Percentiles rank a stretch among this genome's conserved stretches.
These are phyloP conservation scores for Neotoma lepida DNA, from an alignment of 2,113 vertebrate species.

Conservation along the genomic window DNA sequence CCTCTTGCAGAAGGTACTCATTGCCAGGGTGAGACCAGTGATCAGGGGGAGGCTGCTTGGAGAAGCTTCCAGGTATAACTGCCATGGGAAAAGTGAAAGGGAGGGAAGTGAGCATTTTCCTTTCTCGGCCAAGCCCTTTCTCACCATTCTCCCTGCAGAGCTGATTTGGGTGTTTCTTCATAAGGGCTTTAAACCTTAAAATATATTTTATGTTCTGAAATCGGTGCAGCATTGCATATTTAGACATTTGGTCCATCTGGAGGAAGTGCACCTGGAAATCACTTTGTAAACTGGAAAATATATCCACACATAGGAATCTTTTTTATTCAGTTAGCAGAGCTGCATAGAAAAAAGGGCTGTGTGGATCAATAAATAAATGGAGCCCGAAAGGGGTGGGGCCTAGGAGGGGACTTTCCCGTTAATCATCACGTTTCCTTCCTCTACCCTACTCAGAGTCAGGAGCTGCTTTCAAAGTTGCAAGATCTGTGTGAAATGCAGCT, in stretches of 20 bases:
- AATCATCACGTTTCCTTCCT: not conserved
- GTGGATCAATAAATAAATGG: not conserved
- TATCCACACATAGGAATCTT: not conserved
- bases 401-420: not conserved
- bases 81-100: not conserved
- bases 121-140: not conserved
- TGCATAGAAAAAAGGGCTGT: not conserved
- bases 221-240: conserved; percentile 35
- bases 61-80: not conserved
- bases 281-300: conserved; percentile 8
- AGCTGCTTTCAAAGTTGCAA: conserved; percentile 73
- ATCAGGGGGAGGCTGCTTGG: not conserved
- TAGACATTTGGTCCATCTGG: conserved; percentile 31
- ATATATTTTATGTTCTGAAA: conserved; percentile 2
- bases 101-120: not conserved
- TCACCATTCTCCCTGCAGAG: not conserved
- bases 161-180: not conserved
- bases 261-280: conserved; percentile 51
- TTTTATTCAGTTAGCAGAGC: not conserved
- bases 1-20: conserved; percentile 73
- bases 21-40: not conserved
- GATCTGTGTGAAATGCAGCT: conserved; percentile 75
- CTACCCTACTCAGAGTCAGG: conserved; percentile 73
- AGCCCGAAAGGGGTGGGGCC: not conserved
- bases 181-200: conserved; percentile 43